Evolutionary conservation across 2,797 vertebrate genomes (phyloP).

Genomic region (Hippocampus kuda): DNA sequence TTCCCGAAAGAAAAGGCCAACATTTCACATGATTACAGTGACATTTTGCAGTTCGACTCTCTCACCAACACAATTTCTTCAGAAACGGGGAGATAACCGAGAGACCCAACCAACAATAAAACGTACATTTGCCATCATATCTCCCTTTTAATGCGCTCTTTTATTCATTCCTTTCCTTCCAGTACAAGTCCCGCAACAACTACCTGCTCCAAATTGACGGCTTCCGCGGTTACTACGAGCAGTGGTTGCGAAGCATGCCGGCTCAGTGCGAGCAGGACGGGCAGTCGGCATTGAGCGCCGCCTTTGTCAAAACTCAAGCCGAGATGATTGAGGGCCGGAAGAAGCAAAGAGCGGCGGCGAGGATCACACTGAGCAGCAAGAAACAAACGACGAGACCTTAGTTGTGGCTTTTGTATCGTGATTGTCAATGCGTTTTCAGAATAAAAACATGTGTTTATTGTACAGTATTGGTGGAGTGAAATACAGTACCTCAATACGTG

Average conservation of each 20-base stretch:
- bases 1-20: neutral
- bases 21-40: no score
- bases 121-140: neutral
- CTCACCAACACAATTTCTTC: neutral
- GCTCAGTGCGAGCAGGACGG: slow-evolving; percentile 56
- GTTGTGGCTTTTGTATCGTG: neutral
- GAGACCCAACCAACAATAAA: neutral
- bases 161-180: neutral
- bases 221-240: slow-evolving; percentile 88
- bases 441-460: no score
- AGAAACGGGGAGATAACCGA: neutral
- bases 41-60: neutral
- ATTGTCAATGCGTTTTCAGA: neutral
- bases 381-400: neutral
- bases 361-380: slow-evolving; percentile 1
- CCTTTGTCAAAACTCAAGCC: slow-evolving; percentile 7
- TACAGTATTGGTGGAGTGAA: no score
- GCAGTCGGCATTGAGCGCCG: slow-evolving; percentile 10
- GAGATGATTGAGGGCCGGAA: slow-evolving; percentile 14
- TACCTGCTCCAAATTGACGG: slow-evolving; percentile 88
- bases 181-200: slow-evolving; percentile 82
- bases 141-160: neutral
- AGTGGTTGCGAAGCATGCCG: slow-evolving; percentile 81
- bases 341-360: slow-evolving; percentile 35
- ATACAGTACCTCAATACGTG: no score